These are phyloP conservation scores for Hyperopisus bebe DNA, from an alignment of 2,113 vertebrate species.

Conservation along the genomic window DNA sequence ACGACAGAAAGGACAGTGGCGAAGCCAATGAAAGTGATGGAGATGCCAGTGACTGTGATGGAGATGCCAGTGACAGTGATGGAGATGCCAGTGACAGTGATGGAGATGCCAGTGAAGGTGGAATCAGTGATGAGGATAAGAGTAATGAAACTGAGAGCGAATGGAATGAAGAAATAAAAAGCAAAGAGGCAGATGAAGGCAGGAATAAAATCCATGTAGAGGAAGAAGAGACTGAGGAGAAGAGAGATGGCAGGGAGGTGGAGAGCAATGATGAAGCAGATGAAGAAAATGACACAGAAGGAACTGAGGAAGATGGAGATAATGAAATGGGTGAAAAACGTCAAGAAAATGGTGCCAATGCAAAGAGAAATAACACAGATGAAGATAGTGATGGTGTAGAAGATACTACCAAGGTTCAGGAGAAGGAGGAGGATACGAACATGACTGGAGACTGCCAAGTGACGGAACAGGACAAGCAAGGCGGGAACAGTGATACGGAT, in stretches of 20 bases:
- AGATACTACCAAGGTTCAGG: neutral
- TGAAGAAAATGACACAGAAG: neutral
- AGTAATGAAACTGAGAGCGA: neutral
- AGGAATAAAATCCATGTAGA: neutral
- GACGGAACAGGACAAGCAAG: neutral
- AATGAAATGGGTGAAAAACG: neutral
- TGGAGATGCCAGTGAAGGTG: no score
- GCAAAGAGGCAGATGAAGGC: neutral
- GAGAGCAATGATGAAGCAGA: neutral
- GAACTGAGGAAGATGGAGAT: neutral
- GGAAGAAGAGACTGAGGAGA: neutral
- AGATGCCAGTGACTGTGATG: neutral
- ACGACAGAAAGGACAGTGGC: neutral
- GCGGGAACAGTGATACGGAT: neutral
- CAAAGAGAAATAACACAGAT: neutral
- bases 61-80: neutral
- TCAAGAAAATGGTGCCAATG: neutral
- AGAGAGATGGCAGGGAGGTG: neutral
- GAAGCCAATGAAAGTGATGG: neutral
- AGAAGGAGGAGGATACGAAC: neutral
- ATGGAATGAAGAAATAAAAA: neutral
- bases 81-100: neutral
- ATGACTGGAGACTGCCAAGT: neutral
- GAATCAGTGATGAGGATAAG: neutral
- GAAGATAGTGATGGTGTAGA: neutral